Conservation (phyloP, 2,113 vertebrate species). For the Pollimyrus isidori region DNA sequence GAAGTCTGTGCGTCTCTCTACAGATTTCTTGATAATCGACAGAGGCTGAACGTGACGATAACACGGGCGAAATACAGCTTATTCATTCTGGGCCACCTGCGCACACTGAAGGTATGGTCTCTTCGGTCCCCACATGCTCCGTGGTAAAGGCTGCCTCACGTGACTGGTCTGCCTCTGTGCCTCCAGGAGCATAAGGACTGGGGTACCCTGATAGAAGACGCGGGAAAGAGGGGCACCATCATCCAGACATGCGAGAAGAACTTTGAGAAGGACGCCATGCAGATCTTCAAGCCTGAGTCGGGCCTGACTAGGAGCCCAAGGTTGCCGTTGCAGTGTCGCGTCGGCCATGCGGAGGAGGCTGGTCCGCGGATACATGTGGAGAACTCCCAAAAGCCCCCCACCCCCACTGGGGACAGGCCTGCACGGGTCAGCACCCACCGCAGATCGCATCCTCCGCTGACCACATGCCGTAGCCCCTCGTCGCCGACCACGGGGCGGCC, state of each 20-base stretch:
- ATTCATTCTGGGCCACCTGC: slow-evolving; percentile 73
- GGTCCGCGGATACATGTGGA: not conserved
- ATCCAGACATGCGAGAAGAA: slow-evolving; percentile 52
- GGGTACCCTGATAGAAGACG: slow-evolving; percentile 71
- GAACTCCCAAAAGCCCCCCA: not conserved
- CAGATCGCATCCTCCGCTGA: not conserved
- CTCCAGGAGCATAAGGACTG: slow-evolving; percentile 69
- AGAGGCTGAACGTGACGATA: slow-evolving; percentile 76
- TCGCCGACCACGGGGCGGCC: slow-evolving; percentile 28
- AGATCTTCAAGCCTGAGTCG: slow-evolving; percentile 61
- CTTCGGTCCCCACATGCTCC: not conserved
- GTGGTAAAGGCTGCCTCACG: not conserved
- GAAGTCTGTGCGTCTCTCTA: not conserved
- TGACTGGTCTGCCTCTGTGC: not conserved
- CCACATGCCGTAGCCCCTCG: not conserved
- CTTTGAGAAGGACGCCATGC: slow-evolving; percentile 52
- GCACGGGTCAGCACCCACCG: not conserved
- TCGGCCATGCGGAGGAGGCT: not conserved
- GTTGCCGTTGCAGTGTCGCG: not conserved
- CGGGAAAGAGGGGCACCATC: slow-evolving; percentile 61
- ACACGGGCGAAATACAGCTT: slow-evolving; percentile 75
- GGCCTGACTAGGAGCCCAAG: not conserved
- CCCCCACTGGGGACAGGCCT: not conserved
- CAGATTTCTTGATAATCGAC: slow-evolving; percentile 73
- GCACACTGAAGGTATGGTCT: slow-evolving; percentile 62